phyloP scores from a whole-genome alignment of 1,140 invertebrate genomes.

The Pogonomyrmex californicus region DNA sequence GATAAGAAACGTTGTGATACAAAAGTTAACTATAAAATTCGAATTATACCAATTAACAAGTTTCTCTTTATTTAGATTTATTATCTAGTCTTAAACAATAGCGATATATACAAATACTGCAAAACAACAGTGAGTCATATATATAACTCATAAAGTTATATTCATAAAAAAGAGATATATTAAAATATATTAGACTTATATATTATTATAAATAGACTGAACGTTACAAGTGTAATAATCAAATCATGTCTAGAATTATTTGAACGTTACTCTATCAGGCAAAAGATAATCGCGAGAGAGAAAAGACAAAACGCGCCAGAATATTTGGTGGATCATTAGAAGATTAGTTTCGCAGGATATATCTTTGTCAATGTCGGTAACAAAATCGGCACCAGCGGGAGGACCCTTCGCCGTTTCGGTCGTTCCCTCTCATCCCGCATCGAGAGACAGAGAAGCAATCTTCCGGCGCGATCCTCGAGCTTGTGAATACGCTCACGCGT shows the following conservation, averaged over 20 bases:
- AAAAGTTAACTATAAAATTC: neutral
- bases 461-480: slow-evolving; percentile 30
- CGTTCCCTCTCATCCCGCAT: neutral
- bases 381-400: neutral
- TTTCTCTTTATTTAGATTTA: neutral
- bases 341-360: slow-evolving; percentile 10
- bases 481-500: slow-evolving; percentile 37
- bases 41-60: neutral
- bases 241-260: neutral
- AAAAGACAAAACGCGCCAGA: neutral
- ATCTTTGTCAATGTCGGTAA: slow-evolving; percentile 11
- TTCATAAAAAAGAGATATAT: neutral
- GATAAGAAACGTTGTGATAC: neutral
- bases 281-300: neutral
- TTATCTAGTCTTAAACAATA: neutral
- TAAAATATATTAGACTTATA: neutral
- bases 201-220: neutral
- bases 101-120: neutral
- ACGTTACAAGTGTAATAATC: neutral
- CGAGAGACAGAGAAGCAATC: slow-evolving; percentile 39
- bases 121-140: neutral
- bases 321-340: too few relatives aligned
- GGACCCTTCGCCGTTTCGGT: neutral
- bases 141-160: neutral
- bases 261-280: neutral